Conservation (phyloP, 2,113 vertebrate species). For the Clarias batrachus region DNA sequence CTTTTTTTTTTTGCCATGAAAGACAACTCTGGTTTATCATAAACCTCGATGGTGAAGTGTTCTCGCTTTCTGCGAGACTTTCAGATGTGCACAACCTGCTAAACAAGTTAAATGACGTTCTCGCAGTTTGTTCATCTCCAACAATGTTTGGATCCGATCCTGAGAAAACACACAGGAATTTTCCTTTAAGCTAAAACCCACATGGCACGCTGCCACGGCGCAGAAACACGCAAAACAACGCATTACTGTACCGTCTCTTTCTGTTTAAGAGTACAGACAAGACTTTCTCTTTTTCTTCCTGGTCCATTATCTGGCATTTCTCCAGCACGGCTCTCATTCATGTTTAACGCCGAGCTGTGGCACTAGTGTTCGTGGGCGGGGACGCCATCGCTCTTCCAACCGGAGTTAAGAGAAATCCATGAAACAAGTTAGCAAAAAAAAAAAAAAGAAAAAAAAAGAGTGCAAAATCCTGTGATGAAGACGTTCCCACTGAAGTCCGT, state of each 20-base stretch:
- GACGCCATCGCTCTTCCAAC: not conserved
- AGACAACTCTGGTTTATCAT: not conserved
- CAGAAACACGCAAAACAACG: not conserved
- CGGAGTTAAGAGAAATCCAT: not conserved
- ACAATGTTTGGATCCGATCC: not conserved
- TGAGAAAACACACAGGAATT: conserved; percentile 8
- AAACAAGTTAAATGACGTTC: conserved; percentile 25
- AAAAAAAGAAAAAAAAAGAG: not conserved
- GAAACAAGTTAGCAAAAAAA: not conserved
- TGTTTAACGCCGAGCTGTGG: not conserved
- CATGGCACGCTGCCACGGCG: not conserved
- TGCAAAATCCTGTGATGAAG: not conserved
- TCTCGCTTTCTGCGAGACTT: not conserved
- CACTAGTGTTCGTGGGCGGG: not conserved
- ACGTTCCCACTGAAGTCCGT: not conserved
- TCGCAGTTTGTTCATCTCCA: not conserved
- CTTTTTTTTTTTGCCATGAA: not conserved
- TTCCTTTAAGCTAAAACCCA: not conserved
- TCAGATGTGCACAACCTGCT: conserved; percentile 19
- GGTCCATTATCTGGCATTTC: not conserved
- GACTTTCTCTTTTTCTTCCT: no score
- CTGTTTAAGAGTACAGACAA: not conserved
- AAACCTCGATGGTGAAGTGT: not conserved
- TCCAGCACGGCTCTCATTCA: not conserved
- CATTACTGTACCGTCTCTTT: not conserved